Base-by-base conservation (phyloP, 1,140 invertebrate species). In the Drosophila melanica region DNA sequence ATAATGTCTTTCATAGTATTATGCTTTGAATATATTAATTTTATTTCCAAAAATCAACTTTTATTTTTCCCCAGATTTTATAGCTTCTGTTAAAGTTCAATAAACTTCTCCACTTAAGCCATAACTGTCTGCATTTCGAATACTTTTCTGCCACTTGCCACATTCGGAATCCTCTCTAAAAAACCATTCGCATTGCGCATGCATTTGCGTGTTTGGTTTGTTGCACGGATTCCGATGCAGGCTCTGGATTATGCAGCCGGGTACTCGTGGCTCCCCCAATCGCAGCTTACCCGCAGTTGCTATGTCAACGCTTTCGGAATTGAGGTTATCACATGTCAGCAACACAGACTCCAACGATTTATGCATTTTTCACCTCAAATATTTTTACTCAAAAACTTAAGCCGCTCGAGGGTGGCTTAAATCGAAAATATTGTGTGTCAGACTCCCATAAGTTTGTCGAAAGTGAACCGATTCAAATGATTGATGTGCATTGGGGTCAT, bases 281-380 rank as follows among this genome's bases (percentile, higher is more conserved):
- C 48, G 12, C 16, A 39, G 45, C 66, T 66, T 41, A 57, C 7
- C 14, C 7, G 45, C 51, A 65, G 79, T 89, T 87, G 81, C 84
- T 79, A 82, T 79, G 81, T 79, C 82, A 82, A 87, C 79, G 69
- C 70, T 58, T 69, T 62, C 58, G 67, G 75, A 79, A 87, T 82
- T 87, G 84, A 73, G 82, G 84, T 81, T 86, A 81, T 86, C 78
- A 66, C 81, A 81, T 86, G 81, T 81, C 81, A 81, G 69, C 75
- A 67, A 78, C 81, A 75, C 78, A 79, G 66, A 78, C 80, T 70
- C 59, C 41, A 41, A 14, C 37, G 39, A 45, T 50, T 75, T 75
- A 74, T 74, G 69, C 63, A 69, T 59, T 42, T 69, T 75, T 35
- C 41, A 37, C 41, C 12, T 20, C 44, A 30, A 63, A 45, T 66